Evolutionary conservation across 2,888 invertebrate genomes (phyloP).

Genomic region (Sinohyriopsis cumingii): DNA sequence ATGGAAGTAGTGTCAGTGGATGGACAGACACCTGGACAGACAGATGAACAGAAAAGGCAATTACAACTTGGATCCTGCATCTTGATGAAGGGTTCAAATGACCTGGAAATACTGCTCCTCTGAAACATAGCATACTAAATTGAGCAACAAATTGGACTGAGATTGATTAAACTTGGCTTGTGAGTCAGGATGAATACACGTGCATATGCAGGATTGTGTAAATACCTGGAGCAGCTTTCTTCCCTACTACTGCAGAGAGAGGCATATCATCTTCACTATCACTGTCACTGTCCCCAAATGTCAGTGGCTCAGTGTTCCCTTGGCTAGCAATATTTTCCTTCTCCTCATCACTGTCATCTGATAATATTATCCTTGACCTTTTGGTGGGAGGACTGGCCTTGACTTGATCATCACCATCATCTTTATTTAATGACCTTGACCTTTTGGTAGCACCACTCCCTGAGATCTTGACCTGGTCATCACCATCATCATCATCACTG

Average conservation of each 20-base stretch:
- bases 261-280: conserved; percentile 28
- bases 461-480: conserved; percentile 17
- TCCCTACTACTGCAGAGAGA: conserved; percentile 7
- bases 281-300: conserved; percentile 17
- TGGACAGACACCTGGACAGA: no score
- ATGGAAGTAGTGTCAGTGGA: no score
- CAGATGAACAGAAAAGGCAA: no score
- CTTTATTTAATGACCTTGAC: conserved; percentile 6
- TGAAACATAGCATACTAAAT: no score
- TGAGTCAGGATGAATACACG: no score
- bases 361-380: conserved; percentile 30
- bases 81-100: no score
- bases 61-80: no score
- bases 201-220: no score
- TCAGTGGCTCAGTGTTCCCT: conserved; percentile 6
- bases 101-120: no score
- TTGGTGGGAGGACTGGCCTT: conserved; percentile 25
- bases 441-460: conserved; percentile 4
- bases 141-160: no score
- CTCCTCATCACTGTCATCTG: conserved; percentile 15
- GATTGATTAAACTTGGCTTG: no score
- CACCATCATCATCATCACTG: conserved; percentile 25
- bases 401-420: conserved; percentile 13
- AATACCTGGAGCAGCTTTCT: no score
- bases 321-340: not conserved